These are phyloP conservation scores for Nycticorax nycticorax DNA, from an alignment of 2,113 vertebrate genomes.

Conservation along the genomic window DNA sequence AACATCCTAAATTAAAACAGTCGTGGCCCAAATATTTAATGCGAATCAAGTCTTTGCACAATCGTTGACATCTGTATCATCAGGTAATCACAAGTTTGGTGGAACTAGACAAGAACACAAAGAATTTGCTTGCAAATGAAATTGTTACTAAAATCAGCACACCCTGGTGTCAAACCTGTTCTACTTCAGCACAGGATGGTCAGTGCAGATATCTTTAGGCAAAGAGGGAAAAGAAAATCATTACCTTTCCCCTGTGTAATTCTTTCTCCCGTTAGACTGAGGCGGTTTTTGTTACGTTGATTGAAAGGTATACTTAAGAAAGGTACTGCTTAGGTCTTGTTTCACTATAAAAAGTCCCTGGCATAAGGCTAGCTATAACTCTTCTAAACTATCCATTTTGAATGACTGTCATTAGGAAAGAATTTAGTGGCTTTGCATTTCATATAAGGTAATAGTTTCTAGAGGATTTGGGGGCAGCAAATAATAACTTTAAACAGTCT, in stretches of 20 bases:
- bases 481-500: constrained; percentile 62
- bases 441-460: constrained; percentile 71
- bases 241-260: neutral
- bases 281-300: neutral
- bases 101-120: neutral
- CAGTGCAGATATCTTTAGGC: neutral
- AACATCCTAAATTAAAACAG: neutral
- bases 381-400: constrained; percentile 65
- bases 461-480: constrained; percentile 65
- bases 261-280: neutral
- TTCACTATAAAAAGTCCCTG: constrained; percentile 58
- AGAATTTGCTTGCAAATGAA: neutral
- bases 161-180: neutral
- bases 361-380: constrained; percentile 43
- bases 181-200: neutral
- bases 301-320: constrained; percentile 11
- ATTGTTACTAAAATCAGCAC: neutral
- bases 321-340: constrained; percentile 38
- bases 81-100: neutral
- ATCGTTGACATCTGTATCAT: neutral
- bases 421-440: constrained; percentile 74
- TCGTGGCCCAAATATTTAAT: neutral
- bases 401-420: constrained; percentile 77
- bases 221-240: neutral
- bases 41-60: neutral